Percentiles rank a stretch among this genome's conserved stretches.
phyloP scores from a whole-genome alignment of 2,888 invertebrate species.

The Morpho helenor region DNA sequence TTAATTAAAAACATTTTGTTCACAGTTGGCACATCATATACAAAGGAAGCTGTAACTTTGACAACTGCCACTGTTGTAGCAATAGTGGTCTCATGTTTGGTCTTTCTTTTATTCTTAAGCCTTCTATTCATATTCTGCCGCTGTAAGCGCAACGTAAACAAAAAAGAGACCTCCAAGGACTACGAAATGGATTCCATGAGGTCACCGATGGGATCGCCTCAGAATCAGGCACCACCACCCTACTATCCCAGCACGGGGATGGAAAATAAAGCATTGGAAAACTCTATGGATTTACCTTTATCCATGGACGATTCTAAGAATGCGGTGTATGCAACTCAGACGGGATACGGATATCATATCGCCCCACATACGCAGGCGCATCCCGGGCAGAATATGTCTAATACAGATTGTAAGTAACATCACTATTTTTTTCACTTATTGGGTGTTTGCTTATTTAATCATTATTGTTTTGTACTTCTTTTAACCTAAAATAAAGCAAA shows the following conservation, averaged over 20 bases:
- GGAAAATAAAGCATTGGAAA: constrained; percentile 95
- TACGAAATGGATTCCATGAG: constrained; percentile 94
- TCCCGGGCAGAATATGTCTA: constrained; percentile 84
- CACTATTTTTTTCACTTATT: not conserved
- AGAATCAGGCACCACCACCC: constrained; percentile 92
- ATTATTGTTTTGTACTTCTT: too few relatives aligned
- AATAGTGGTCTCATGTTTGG: constrained; percentile 87
- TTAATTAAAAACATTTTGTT: constrained; percentile 19
- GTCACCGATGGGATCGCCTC: constrained; percentile 91
- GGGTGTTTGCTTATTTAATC: not conserved
- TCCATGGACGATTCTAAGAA: constrained; percentile 93
- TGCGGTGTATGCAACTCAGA: constrained; percentile 89
- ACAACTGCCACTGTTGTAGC: constrained; percentile 89
- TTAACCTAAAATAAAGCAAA: too few relatives aligned
- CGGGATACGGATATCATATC: constrained; percentile 91
- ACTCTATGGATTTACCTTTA: constrained; percentile 91
- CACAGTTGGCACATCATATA: constrained; percentile 89
- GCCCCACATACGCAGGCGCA: constrained; percentile 82
- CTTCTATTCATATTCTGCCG: constrained; percentile 90
- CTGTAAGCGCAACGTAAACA: constrained; percentile 88
- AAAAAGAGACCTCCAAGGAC: constrained; percentile 91
- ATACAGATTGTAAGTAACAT: constrained; percentile 86
- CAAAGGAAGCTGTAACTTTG: constrained; percentile 87
- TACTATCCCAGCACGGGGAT: constrained; percentile 91
- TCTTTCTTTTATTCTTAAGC: constrained; percentile 86